Conservation (phyloP, 1,140 invertebrate genomes). For the Drosophila rhopaloa region DNA sequence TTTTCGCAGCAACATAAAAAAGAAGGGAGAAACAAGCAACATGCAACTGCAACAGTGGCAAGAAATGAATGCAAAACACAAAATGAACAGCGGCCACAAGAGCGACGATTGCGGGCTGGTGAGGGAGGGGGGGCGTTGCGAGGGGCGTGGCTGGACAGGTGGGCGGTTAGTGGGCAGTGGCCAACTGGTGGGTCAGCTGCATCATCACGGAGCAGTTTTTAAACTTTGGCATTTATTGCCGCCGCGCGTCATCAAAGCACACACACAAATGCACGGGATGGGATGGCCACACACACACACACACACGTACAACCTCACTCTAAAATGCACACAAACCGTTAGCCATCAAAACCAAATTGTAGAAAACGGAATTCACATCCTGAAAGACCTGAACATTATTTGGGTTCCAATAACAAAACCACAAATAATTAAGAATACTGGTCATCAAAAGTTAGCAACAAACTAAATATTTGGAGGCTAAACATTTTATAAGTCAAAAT, state of each 20-base stretch:
- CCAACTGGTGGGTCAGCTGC: slow-evolving; percentile 11
- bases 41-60: slow-evolving; percentile 38
- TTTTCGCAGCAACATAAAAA: slow-evolving; percentile 50
- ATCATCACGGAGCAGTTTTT: slow-evolving; percentile 50
- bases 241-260: slow-evolving; percentile 53
- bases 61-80: slow-evolving; percentile 33
- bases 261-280: slow-evolving; percentile 1
- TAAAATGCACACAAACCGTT: background rate
- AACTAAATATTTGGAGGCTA: too few relatives aligned
- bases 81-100: slow-evolving; percentile 50
- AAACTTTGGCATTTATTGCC: slow-evolving; percentile 72
- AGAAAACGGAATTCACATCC: slow-evolving; percentile 23
- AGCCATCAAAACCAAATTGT: slow-evolving; percentile 31
- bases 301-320: slow-evolving; percentile 9
- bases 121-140: background rate
- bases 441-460: background rate
- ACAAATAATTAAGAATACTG: background rate
- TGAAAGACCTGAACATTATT: background rate
- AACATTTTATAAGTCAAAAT: too few relatives aligned
- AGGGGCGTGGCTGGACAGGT: background rate
- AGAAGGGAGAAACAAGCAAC: slow-evolving; percentile 33
- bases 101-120: slow-evolving; percentile 40
- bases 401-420: background rate
- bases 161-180: background rate
- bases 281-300: background rate